Percentiles rank a stretch among this genome's conserved stretches.
Conservation (phyloP, 2,113 vertebrate genomes). For the Balaeniceps rex region DNA sequence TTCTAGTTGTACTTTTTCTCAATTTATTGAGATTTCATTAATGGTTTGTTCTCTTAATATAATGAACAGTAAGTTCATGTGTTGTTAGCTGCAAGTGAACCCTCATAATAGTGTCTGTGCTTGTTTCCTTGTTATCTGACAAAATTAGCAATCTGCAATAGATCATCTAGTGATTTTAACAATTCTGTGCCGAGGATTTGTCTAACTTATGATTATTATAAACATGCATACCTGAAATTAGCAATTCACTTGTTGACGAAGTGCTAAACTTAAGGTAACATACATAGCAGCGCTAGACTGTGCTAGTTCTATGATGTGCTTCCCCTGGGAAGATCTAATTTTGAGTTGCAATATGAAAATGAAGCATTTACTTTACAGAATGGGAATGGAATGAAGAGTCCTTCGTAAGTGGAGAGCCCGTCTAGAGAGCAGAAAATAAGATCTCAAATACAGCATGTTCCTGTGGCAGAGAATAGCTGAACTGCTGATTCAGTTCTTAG, state of each 20-base stretch:
- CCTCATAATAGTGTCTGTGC: background rate
- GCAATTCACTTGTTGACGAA: background rate
- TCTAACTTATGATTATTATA: background rate
- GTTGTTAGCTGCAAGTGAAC: background rate
- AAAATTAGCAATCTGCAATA: background rate
- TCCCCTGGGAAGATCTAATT: background rate
- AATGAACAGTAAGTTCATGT: background rate
- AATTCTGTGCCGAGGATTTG: background rate
- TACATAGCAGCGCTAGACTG: background rate
- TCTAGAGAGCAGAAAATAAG: background rate
- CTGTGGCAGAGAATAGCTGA: background rate
- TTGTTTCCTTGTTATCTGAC: slow-evolving; percentile 8
- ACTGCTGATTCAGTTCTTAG: background rate
- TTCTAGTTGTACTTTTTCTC: background rate
- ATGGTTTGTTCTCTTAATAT: background rate
- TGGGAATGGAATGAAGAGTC: background rate
- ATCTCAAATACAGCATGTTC: background rate
- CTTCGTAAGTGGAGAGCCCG: background rate
- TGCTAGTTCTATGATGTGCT: background rate
- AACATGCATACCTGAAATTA: background rate
- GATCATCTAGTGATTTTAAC: background rate
- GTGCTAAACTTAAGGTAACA: background rate
- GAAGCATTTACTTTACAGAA: background rate
- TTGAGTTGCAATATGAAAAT: background rate
- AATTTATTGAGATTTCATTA: background rate